Base-by-base conservation (phyloP, 1,140 invertebrate genomes). In the Trichonephila clavata region DNA sequence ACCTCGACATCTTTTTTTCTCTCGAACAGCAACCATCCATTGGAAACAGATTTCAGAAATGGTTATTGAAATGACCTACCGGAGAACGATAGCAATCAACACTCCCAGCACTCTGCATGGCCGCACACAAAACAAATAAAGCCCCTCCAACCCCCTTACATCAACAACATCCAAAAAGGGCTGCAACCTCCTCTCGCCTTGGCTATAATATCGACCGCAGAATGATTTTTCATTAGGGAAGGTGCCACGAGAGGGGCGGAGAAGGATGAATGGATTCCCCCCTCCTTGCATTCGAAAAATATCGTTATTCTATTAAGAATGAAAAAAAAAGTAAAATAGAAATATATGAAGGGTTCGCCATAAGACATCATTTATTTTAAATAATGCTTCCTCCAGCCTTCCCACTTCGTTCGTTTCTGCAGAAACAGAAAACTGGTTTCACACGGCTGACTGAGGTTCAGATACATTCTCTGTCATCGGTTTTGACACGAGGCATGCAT, bases 361-460 rank as follows among this genome's bases (percentile, higher is more conserved):
- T 92, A 92, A 92, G 91, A 92, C 91, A 92, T 92, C 91, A 92
- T 92, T 92, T 92, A 92, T 92, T 92, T 92, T 92, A 92, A 92
- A 92, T 92, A 92, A 92, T 92, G 91, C 91, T 59, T 8, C 59
- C 20, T 50, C 50, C 50, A 50, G 8, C 50, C 50, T 50, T 50
- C 50, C 50, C 50, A 18, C 80, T 60, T 63, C 50, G 18, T 60
- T 92, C 91, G 59, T 68, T 92, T 92, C 63, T 86, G 68, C 21
- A 61, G 83, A 92, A 86, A 92, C 90, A 65, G 90, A 84, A 92
- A 84, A 90, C 88, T 63, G 88, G 68, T 80, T 83, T 63, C 43
- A 60, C 84, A 92, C 65, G 91, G 91, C 18, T 92, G 91, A 77
- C 91, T 92, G 91, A 21, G 63, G 91, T 60, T 50, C 83, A 92